Evolutionary conservation across 2,113 vertebrate species (phyloP).

Genomic region (Oenanthe oenanthe): DNA sequence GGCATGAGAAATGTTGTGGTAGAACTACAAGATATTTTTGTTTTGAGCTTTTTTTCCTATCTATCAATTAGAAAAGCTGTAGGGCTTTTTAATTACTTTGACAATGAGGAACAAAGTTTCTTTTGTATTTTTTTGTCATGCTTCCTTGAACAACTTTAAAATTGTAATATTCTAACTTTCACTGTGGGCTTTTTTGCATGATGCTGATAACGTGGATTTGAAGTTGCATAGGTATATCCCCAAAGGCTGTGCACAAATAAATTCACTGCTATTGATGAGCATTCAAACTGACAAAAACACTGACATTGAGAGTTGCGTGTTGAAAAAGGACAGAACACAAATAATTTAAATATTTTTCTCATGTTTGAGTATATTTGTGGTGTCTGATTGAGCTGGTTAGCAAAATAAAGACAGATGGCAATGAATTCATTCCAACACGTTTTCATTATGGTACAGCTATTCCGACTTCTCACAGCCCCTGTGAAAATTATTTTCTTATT

Average conservation of each 20-base stretch:
- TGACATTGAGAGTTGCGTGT: background rate
- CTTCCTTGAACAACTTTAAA: background rate
- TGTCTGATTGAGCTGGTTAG: constrained; percentile 59
- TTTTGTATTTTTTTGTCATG: background rate
- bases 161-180: background rate
- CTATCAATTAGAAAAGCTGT: background rate
- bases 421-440: constrained; percentile 48
- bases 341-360: constrained; percentile 65
- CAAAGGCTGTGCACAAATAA: background rate
- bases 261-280: background rate
- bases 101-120: background rate
- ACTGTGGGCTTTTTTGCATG: background rate
- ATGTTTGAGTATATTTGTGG: constrained; percentile 65
- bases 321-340: constrained; percentile 16
- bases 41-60: background rate
- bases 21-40: background rate
- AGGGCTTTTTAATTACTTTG: background rate
- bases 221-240: background rate
- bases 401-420: constrained; percentile 72
- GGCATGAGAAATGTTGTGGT: background rate
- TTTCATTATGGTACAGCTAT: background rate
- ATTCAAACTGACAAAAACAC: background rate
- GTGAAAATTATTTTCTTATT: background rate
- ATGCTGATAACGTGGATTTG: background rate
- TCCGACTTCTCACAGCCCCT: background rate